Evolutionary conservation across 2,113 vertebrate species (phyloP), one percentile per base, ranked within the genome.

Genomic region (Sakesphorus luctuosus): DNA sequence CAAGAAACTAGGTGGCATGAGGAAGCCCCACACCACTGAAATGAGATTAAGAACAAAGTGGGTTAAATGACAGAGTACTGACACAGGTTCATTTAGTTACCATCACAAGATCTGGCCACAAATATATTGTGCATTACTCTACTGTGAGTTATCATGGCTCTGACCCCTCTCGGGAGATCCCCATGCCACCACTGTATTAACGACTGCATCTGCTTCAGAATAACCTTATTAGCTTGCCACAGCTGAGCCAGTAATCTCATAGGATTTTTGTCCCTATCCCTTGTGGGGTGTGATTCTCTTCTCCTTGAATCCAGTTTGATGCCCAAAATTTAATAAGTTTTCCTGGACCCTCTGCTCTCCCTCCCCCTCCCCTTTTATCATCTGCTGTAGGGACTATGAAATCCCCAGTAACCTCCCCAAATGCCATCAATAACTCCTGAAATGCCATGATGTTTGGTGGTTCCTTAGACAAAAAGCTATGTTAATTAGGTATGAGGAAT

Each of bases 111-210:
- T 97, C 96, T 98, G 97, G 97, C 97, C 97, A 98, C 97, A 97
- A 95, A 97, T 98, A 93, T 85, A 98, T 94, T 96, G 97, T 62
- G 53, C 96, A 95, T 98, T 97, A 96, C 98, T 97, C 97, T 97
- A 97, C 97, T 97, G 52, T 98, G 98, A 97, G 97, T 97, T 98
- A 98, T 98, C 98, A 97, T 98, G 97, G 95, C 98, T 98, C 97
- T 98, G 98, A 97, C 98, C 98, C 98, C 98, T 97, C 98, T 97
- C 96, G 35, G 96, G 98, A 98, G 97, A 98, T 98, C 97, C 91
- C 97, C 97, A 97, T 97, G 98, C 98, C 98, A 98, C 98, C 98
- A 98, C 98, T 98, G 98, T 98, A 98, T 98, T 98, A 98, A 98
- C 98, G 97, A 97, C 97, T 97, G 97, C 98, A 98, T 98, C 98